Evolutionary conservation across 2,797 vertebrate genomes (phyloP).

Genomic region (Parambassis ranga): DNA sequence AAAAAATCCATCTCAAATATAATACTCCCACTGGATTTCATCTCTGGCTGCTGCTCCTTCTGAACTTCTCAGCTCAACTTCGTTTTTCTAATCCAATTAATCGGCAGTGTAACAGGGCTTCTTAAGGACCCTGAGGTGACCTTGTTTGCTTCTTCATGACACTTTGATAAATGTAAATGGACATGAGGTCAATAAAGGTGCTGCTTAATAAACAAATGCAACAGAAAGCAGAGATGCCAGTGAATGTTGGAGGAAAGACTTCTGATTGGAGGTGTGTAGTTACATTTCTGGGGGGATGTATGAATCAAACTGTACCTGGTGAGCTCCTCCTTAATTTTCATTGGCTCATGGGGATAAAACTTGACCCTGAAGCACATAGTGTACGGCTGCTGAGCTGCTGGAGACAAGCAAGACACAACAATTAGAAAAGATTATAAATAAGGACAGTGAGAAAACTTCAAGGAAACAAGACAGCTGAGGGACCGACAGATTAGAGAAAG

Average conservation of each 20-base stretch:
- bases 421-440: background rate
- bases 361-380: constrained; percentile 99
- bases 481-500: too few relatives aligned
- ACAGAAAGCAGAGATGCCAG: too few relatives aligned
- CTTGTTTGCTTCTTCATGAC: background rate
- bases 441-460: background rate
- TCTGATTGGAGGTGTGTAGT: too few relatives aligned
- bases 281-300: too few relatives aligned
- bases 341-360: constrained; percentile 96
- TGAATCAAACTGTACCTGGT: constrained; percentile 98
- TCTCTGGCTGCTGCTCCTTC: constrained; percentile 11
- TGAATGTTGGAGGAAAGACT: too few relatives aligned
- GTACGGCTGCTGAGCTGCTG: constrained; percentile 95
- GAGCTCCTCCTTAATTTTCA: constrained; percentile 99
- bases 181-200: too few relatives aligned
- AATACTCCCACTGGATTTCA: constrained; percentile 7
- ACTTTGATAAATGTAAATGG: background rate
- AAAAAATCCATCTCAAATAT: constrained; percentile 2
- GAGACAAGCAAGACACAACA: constrained; percentile 66
- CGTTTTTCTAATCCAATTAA: background rate
- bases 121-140: background rate
- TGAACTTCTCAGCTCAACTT: constrained; percentile 6
- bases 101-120: background rate
- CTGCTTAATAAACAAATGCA: too few relatives aligned
- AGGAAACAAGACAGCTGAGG: background rate